Evolutionary conservation across 1,140 invertebrate genomes (phyloP).

Genomic region (Trissolcus basalis): DNA sequence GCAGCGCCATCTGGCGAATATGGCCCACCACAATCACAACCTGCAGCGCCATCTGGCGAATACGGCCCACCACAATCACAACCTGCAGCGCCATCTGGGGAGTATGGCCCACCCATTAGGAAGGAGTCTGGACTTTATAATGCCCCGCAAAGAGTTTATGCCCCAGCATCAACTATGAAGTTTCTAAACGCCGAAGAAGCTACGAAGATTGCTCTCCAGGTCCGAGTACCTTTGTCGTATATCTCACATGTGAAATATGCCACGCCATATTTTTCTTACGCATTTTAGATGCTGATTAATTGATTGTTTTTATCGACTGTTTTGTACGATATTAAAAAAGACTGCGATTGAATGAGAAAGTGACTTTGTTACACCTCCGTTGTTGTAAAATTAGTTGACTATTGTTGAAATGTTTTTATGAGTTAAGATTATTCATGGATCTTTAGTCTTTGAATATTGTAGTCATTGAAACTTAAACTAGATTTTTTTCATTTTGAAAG

Average conservation of each 20-base stretch:
- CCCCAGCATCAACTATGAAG: slow-evolving; percentile 16
- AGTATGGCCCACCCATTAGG: neutral
- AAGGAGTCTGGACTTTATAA: neutral
- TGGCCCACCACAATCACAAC: neutral
- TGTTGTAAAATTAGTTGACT: too few species aligned
- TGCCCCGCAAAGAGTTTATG: slow-evolving; percentile 5
- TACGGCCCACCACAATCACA: slow-evolving; percentile 6
- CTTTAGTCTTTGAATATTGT: too few species aligned
- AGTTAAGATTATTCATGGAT: too few species aligned
- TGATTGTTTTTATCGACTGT: too few species aligned
- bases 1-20: neutral
- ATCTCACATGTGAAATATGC: slow-evolving; percentile 45
- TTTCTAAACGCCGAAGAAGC: slow-evolving; percentile 28
- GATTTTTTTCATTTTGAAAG: too few species aligned
- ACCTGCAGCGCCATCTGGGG: neutral
- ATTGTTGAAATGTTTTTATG: too few species aligned
- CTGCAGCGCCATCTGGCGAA: neutral
- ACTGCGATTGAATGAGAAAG: too few species aligned
- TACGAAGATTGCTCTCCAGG: slow-evolving; percentile 27
- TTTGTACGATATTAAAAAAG: too few species aligned
- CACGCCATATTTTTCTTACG: slow-evolving; percentile 45
- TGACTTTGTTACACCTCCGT: too few species aligned
- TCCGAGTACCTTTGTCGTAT: slow-evolving; percentile 44
- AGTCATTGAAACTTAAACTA: too few species aligned
- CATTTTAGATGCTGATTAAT: slow-evolving; percentile 15